These are phyloP conservation scores for Gracilinanus agilis DNA, from an alignment of 2,113 vertebrate genomes.

Conservation along the genomic window DNA sequence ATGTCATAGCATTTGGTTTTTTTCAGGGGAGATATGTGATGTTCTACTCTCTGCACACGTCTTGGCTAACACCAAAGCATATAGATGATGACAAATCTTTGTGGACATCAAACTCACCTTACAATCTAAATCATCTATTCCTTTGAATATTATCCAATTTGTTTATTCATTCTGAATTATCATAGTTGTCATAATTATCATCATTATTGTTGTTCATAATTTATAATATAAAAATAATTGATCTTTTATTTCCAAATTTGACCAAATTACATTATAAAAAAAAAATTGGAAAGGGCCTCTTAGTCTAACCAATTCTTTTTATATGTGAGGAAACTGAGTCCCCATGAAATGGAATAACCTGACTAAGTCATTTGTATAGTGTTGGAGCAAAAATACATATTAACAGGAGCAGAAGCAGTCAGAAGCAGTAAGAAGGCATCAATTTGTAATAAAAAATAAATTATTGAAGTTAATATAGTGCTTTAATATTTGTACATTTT, in stretches of 20 bases:
- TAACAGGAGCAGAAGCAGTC: background rate
- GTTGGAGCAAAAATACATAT: background rate
- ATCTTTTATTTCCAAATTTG: background rate
- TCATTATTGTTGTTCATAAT: background rate
- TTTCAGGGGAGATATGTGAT: slow-evolving; percentile 70
- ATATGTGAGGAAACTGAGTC: background rate
- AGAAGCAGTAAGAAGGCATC: background rate
- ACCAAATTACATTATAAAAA: background rate
- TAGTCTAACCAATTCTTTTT: background rate
- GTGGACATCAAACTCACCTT: slow-evolving; percentile 46
- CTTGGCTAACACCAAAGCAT: slow-evolving; percentile 69
- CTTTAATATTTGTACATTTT: background rate
- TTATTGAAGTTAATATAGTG: background rate
- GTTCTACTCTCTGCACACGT: slow-evolving; percentile 54
- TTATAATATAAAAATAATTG: background rate
- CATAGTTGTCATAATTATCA: background rate
- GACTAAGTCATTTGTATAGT: background rate
- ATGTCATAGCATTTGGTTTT: slow-evolving; percentile 88
- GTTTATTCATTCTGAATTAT: slow-evolving; percentile 21
- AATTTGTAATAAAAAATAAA: background rate
- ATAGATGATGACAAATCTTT: slow-evolving; percentile 59
- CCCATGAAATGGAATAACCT: background rate
- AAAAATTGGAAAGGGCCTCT: background rate
- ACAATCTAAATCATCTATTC: slow-evolving; percentile 26
- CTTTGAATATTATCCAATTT: background rate